Evolutionary conservation across 2,888 invertebrate species (phyloP).

Genomic region (Lithosia quadra): DNA sequence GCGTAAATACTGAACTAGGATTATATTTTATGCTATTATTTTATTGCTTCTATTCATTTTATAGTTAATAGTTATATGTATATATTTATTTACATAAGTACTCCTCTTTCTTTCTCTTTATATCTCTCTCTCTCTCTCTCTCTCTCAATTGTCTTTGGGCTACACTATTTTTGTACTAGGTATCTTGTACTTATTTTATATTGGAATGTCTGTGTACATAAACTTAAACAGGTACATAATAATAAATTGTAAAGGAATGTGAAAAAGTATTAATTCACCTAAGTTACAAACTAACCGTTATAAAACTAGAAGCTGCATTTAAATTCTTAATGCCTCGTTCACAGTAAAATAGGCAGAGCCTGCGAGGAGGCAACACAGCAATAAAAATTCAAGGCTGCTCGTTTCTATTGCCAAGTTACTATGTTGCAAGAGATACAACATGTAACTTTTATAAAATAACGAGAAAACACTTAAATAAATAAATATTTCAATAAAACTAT

Average conservation of each 20-base stretch:
- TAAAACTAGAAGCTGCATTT: neutral
- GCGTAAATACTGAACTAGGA: neutral
- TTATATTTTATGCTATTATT: neutral
- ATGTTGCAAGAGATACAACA: neutral
- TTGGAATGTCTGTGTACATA: neutral
- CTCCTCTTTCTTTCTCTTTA: too few species aligned
- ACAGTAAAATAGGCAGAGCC: neutral
- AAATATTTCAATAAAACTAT: neutral
- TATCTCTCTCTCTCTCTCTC: too few species aligned
- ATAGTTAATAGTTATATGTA: too few species aligned
- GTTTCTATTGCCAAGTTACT: neutral
- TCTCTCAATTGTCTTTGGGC: too few species aligned
- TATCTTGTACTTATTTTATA: too few species aligned
- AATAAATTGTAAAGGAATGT: neutral
- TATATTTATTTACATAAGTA: too few species aligned
- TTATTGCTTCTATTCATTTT: too few species aligned
- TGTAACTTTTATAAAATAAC: neutral
- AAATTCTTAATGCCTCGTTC: conserved; percentile 1
- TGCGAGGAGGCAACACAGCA: neutral
- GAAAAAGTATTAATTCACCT: neutral
- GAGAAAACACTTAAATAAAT: neutral
- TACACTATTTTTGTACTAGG: too few species aligned
- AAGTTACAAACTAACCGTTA: conserved; percentile 4
- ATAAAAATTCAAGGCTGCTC: conserved; percentile 1
- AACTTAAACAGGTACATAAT: neutral